A percentile compares a stretch with the other conserved stretches of the same genome.
These are phyloP conservation scores for Calephelis nemesis DNA, from an alignment of 1,140 invertebrate species.

Conservation along the genomic window DNA sequence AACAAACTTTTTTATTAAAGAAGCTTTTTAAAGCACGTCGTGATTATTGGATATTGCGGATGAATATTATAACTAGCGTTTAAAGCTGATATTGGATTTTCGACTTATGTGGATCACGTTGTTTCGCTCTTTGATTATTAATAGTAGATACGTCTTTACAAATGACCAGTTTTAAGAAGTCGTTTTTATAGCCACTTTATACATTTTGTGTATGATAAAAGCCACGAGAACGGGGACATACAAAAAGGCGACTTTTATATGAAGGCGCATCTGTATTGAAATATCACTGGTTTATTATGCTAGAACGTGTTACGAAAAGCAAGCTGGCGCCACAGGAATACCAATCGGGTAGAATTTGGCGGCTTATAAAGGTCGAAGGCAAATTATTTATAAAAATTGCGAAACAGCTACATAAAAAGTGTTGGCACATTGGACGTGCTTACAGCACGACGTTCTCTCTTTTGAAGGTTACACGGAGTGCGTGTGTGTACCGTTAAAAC, in stretches of 20 bases:
- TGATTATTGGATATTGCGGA: no score
- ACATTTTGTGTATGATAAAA: no score
- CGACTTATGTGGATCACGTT: slow-evolving; percentile 6
- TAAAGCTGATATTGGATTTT: background rate
- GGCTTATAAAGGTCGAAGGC: slow-evolving; percentile 73
- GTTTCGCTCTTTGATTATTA: background rate
- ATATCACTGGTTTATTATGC: slow-evolving; percentile 46
- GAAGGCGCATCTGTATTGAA: slow-evolving; percentile 12
- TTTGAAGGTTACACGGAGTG: slow-evolving; percentile 67
- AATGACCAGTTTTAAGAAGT: no score
- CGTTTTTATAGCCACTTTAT: no score
- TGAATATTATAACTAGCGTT: background rate
- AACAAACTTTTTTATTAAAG: no score
- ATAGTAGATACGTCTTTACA: no score
- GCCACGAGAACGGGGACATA: no score
- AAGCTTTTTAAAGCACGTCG: no score
- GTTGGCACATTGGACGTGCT: slow-evolving; percentile 75
- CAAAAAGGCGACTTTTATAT: background rate
- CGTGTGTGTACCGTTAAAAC: slow-evolving; percentile 69
- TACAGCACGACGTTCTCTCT: slow-evolving; percentile 69
- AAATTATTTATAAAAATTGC: slow-evolving; percentile 75
- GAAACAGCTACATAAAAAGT: slow-evolving; percentile 70
- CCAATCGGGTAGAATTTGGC: slow-evolving; percentile 71
- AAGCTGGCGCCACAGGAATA: slow-evolving; percentile 63
- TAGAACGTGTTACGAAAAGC: slow-evolving; percentile 68